Evolutionary conservation across 2,888 invertebrate species (phyloP).

Genomic region (Xestoiulus laeticollis): DNA sequence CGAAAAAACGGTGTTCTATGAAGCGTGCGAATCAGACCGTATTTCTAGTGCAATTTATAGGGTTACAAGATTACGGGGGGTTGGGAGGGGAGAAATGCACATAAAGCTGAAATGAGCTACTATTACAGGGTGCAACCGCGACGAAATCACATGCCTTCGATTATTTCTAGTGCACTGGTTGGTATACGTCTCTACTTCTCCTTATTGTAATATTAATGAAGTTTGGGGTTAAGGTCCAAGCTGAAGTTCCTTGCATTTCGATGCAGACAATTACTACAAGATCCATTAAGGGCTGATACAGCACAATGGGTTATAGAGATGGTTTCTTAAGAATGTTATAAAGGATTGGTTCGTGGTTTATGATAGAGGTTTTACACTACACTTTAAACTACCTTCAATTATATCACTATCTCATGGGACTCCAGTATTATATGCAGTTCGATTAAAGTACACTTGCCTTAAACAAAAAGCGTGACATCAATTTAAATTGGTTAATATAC

Average conservation of each 20-base stretch:
- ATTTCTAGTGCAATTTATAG: not conserved
- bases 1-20: not conserved
- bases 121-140: not conserved
- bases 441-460: too few species aligned
- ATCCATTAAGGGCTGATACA: not conserved
- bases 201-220: not conserved
- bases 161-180: not conserved
- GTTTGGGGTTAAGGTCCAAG: not conserved
- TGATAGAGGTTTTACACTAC: not conserved
- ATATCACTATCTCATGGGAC: too few species aligned
- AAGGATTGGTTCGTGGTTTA: not conserved
- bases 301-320: conserved; percentile 3
- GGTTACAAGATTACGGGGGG: not conserved
- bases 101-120: not conserved
- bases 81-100: not conserved
- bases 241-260: not conserved
- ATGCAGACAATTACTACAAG: not conserved
- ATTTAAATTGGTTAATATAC: too few species aligned
- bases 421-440: too few species aligned
- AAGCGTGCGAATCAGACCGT: conserved; percentile 13
- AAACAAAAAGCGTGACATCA: too few species aligned
- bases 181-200: not conserved
- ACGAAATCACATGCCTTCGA: not conserved
- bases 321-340: not conserved
- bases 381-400: not conserved